phyloP scores from a whole-genome alignment of 2,888 invertebrate genomes.

The Hypsopygia costalis region DNA sequence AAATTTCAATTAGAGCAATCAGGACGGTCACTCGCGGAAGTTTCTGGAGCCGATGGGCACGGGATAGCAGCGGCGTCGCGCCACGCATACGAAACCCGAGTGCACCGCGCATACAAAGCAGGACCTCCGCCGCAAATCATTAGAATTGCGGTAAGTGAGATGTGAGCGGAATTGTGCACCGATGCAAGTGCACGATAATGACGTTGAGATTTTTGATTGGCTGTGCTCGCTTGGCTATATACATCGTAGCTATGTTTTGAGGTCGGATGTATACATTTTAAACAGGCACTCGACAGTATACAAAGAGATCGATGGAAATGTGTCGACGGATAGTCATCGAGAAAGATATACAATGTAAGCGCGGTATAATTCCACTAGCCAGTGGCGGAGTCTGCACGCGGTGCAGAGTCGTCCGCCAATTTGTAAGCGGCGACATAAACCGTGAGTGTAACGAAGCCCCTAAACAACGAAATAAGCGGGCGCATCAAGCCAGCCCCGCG shows the following conservation, averaged over 20 bases:
- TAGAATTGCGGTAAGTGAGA: constrained; percentile 73
- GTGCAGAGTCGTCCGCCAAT: constrained; percentile 61
- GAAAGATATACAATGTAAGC: constrained; percentile 55
- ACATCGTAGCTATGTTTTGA: constrained; percentile 1
- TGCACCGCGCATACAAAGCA: constrained; percentile 64
- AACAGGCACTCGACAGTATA: neutral
- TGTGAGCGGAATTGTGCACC: constrained; percentile 68
- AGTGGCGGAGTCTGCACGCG: constrained; percentile 42
- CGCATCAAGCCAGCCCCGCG: constrained; percentile 51
- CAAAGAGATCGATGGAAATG: constrained; percentile 23
- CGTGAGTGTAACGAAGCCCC: constrained; percentile 71
- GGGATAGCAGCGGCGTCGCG: constrained; percentile 51
- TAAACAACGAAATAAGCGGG: constrained; percentile 66
- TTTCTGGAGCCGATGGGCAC: constrained; percentile 50
- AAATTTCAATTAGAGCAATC: constrained; percentile 76
- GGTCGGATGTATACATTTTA: constrained; percentile 1
- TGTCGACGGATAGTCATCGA: constrained; percentile 38
- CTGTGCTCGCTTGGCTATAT: neutral
- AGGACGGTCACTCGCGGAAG: constrained; percentile 62
- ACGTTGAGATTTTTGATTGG: constrained; percentile 28
- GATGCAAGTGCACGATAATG: constrained; percentile 58
- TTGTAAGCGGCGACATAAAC: constrained; percentile 74
- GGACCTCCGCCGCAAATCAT: constrained; percentile 72
- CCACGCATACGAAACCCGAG: constrained; percentile 53
- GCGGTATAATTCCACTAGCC: constrained; percentile 38